Percentiles rank a stretch among this genome's conserved stretches.
Evolutionary conservation across 2,113 vertebrate species (phyloP).

Genomic region (Natator depressus): DNA sequence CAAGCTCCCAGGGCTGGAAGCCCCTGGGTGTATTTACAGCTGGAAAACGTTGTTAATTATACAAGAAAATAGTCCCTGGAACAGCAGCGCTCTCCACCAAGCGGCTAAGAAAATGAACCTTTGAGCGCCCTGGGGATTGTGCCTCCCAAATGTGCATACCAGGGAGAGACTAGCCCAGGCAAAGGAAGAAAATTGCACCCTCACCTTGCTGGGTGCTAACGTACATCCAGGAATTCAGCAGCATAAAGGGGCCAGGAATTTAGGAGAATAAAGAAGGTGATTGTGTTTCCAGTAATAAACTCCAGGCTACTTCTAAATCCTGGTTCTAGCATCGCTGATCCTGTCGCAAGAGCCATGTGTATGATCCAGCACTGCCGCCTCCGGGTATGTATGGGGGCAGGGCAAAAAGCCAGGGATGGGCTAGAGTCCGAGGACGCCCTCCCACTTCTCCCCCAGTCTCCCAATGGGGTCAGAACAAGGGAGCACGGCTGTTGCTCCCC

Average conservation of each 20-base stretch:
- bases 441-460: background rate
- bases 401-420: background rate
- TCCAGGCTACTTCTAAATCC: background rate
- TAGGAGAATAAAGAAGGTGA: background rate
- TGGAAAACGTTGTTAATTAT: background rate
- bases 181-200: background rate
- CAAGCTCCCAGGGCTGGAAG: background rate
- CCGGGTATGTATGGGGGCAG: background rate
- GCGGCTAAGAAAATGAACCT: background rate
- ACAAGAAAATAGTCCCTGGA: background rate
- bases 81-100: background rate
- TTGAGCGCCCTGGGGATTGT: background rate
- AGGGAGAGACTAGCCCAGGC: background rate
- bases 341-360: background rate
- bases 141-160: background rate
- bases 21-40: background rate
- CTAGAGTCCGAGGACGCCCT: background rate
- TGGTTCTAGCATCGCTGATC: background rate
- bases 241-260: background rate
- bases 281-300: background rate
- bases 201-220: background rate
- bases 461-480: background rate
- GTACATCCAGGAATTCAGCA: background rate
- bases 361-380: background rate
- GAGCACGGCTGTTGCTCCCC: background rate